A percentile compares a stretch with the other conserved stretches of the same genome.
phyloP scores from a whole-genome alignment of 2,113 vertebrate genomes.

The Thamnophis sirtalis region DNA sequence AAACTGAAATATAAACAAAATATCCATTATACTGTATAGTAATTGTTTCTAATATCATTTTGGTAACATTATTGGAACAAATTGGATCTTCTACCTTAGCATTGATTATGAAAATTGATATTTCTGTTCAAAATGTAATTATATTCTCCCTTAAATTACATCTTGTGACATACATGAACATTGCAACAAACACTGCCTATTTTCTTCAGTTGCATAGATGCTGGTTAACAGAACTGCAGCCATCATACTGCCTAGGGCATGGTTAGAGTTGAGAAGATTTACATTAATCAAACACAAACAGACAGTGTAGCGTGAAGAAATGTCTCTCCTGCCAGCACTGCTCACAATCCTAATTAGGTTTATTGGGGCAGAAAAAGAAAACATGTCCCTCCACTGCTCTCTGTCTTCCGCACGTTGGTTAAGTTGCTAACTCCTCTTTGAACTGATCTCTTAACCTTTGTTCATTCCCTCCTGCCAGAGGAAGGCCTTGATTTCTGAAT shows the following conservation, averaged over 20 bases:
- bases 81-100: not conserved
- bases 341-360: constrained; percentile 64
- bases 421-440: not conserved
- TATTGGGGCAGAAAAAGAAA: constrained; percentile 74
- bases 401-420: constrained; percentile 36
- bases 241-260: constrained; percentile 56
- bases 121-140: constrained; percentile 38
- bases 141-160: not conserved
- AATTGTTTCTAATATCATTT: not conserved
- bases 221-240: constrained; percentile 47
- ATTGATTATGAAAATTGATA: constrained; percentile 26
- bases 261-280: constrained; percentile 63
- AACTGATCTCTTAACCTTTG: constrained; percentile 1
- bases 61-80: not conserved
- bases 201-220: constrained; percentile 14
- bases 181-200: not conserved
- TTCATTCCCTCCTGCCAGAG: not conserved
- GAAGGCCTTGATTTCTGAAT: constrained; percentile 6
- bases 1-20: not conserved
- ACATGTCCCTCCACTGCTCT: constrained; percentile 41
- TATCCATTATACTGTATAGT: not conserved
- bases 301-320: constrained; percentile 75
- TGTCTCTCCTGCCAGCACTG: constrained; percentile 62
- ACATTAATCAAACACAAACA: constrained; percentile 70
- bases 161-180: not conserved